Evolutionary conservation across 2,888 invertebrate genomes (phyloP), one percentile per base, ranked within the genome.

Genomic region (Acanthopleura granulata): DNA sequence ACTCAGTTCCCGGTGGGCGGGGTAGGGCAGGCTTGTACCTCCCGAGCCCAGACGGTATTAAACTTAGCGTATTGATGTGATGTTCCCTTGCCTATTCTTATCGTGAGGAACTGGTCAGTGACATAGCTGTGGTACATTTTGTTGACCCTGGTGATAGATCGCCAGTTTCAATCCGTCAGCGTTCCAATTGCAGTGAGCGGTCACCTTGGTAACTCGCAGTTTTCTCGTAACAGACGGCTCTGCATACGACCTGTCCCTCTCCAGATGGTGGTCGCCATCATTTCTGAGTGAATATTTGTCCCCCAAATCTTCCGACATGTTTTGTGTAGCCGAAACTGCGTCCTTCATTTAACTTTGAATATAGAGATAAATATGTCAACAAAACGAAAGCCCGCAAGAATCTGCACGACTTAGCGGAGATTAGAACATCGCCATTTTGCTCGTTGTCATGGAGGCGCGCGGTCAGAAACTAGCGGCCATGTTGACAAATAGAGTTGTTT

Each of bases 341-440:
- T 57, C 57, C 57, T 57, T n/a, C 57, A 57, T 57, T 57, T 57
- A 57, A 57, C 57, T 57, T 57, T 57, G 57, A 57, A 57, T 57
- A 57, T 57, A 18, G 57, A 18, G 57, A 57, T 57, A 57, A 57
- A 57, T 57, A 57, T 57, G 57, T 57, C 57, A 57, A 57, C 57
- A 57, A 57, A 57, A 57, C n/a, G 22, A 18, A 12, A 57, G 3
- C 18, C 22, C n/a, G 22, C n/a, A 57, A 57, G 57, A 57, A 57
- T 57, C 57, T 22, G n/a, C 18, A 12, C n/a, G 57, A n/a, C 57
- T 57, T 57, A 57, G 22, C 18, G 57, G 22, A 22, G 57, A 57
- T 57, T 57, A 57, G 3, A 57, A 57, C 57, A 57, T 57, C 57
- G n/a, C 22, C 22, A 22, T 57, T 14, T 51, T 57, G 18, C 22